Conservation (phyloP, 2,113 vertebrate genomes). For the Barbus barbus region DNA sequence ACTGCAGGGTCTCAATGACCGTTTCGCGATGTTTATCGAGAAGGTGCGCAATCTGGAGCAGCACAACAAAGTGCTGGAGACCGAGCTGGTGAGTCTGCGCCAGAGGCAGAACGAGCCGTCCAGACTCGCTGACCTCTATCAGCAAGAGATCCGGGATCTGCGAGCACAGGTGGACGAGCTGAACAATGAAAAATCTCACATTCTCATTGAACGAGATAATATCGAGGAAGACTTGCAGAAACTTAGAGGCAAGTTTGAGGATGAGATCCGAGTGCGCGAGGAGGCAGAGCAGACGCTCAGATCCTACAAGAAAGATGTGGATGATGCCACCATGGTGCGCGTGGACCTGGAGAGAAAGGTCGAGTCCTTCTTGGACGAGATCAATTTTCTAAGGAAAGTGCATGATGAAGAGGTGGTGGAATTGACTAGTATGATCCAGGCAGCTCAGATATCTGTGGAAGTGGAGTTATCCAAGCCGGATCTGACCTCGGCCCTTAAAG, state of each 20-base stretch:
- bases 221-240: slow-evolving; percentile 85
- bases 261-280: slow-evolving; percentile 79
- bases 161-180: slow-evolving; percentile 84
- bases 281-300: slow-evolving; percentile 84
- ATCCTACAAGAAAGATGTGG: slow-evolving; percentile 84
- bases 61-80: slow-evolving; percentile 85
- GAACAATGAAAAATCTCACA: slow-evolving; percentile 82
- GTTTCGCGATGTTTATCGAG: slow-evolving; percentile 89
- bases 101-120: slow-evolving; percentile 84
- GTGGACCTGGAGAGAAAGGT: slow-evolving; percentile 90
- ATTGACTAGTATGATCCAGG: slow-evolving; percentile 85
- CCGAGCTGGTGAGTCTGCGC: slow-evolving; percentile 80
- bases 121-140: slow-evolving; percentile 85
- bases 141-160: slow-evolving; percentile 86
- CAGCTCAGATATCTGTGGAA: slow-evolving; percentile 82
- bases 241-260: slow-evolving; percentile 79
- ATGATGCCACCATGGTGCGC: slow-evolving; percentile 86
- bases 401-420: slow-evolving; percentile 89
- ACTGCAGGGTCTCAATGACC: slow-evolving; percentile 89
- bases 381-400: slow-evolving; percentile 85
- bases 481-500: slow-evolving; percentile 87
- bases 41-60: slow-evolving; percentile 90
- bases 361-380: slow-evolving; percentile 88
- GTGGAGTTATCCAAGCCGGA: slow-evolving; percentile 85
- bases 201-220: slow-evolving; percentile 82